Conservation (phyloP, 2,888 invertebrate genomes). For the Dolomedes plantarius region DNA sequence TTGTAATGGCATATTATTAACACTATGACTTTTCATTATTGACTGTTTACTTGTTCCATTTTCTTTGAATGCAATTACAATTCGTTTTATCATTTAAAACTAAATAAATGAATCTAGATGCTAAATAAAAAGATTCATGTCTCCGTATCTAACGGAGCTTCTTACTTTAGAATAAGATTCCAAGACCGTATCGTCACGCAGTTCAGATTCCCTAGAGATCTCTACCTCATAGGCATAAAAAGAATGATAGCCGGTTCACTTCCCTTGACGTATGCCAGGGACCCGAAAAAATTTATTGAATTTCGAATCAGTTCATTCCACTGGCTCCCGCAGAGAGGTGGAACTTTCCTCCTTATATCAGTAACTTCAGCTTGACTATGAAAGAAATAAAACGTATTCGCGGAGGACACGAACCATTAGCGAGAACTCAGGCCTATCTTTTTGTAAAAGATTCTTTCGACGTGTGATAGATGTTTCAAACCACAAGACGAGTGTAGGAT, state of each 20-base stretch:
- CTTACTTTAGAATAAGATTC: too few relatives aligned
- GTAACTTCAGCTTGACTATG: background rate
- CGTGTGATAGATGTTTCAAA: background rate
- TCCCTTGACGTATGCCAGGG: background rate
- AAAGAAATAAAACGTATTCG: background rate
- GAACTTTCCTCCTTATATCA: background rate
- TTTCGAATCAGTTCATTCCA: background rate
- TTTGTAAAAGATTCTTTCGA: background rate
- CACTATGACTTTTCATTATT: too few relatives aligned
- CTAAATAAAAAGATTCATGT: too few relatives aligned
- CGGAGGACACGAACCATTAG: background rate
- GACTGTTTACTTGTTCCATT: too few relatives aligned
- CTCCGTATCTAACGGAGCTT: too few relatives aligned
- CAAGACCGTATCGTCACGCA: too few relatives aligned
- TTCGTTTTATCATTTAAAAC: too few relatives aligned
- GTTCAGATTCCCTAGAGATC: background rate
- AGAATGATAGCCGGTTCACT: background rate
- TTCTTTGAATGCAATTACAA: too few relatives aligned
- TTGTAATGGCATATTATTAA: too few relatives aligned
- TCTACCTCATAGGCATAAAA: background rate
- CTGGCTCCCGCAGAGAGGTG: background rate
- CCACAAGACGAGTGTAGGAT: too few relatives aligned
- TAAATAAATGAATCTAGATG: too few relatives aligned
- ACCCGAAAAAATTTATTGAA: constrained; percentile 2
- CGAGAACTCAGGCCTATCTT: background rate